Conservation (phyloP, 2,113 vertebrate species). For the Limanda limanda region DNA sequence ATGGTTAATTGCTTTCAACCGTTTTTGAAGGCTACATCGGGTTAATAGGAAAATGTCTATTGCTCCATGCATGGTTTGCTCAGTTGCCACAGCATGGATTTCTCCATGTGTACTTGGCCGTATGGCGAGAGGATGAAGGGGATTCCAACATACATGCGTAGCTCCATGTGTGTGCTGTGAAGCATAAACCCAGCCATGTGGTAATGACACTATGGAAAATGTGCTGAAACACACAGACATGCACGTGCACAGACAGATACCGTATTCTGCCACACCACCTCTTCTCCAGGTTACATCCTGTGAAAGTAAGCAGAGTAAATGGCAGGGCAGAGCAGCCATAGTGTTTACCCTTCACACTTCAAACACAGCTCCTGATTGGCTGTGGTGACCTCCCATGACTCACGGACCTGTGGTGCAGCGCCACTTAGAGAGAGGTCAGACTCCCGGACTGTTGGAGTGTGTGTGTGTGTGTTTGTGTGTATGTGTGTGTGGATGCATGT, state of each 20-base stretch:
- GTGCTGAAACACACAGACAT: constrained; percentile 46
- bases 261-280: constrained; percentile 58
- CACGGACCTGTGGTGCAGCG: constrained; percentile 69
- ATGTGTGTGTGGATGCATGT: constrained; percentile 7
- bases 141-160: constrained; percentile 76
- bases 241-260: constrained; percentile 37
- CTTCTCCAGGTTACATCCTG: constrained; percentile 73
- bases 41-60: constrained; percentile 85
- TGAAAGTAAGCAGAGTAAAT: constrained; percentile 80
- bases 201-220: constrained; percentile 81
- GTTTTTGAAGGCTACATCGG: constrained; percentile 71
- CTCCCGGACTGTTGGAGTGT: constrained; percentile 44
- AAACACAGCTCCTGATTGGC: constrained; percentile 80
- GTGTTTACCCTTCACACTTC: constrained; percentile 81
- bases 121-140: constrained; percentile 71
- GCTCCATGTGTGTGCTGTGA: constrained; percentile 76
- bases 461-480: background rate
- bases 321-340: constrained; percentile 68
- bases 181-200: constrained; percentile 77
- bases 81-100: constrained; percentile 62
- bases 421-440: constrained; percentile 75
- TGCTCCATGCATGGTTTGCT: constrained; percentile 66
- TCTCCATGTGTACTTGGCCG: constrained; percentile 59
- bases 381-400: constrained; percentile 74
- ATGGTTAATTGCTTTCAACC: constrained; percentile 83